Conservation (phyloP, 2,797 vertebrate genomes). For the Crypturellus tataupa region DNA sequence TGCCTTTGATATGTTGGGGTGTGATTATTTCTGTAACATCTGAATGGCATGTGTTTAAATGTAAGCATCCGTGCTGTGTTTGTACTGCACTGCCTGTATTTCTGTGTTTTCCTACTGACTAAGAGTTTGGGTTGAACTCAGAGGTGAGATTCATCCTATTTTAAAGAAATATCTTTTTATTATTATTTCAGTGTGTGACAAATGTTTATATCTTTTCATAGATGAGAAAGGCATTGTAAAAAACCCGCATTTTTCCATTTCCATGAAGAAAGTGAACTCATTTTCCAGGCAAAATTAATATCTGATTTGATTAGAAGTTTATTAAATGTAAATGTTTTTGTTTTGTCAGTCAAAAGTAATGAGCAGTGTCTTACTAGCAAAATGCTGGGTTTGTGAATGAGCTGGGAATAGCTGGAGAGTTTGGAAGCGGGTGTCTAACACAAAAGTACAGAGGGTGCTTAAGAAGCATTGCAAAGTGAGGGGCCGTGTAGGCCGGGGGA, state of each 20-base stretch:
- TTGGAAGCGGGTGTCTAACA: background rate
- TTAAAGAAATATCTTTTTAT: background rate
- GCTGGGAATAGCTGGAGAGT: background rate
- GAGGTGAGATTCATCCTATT: background rate
- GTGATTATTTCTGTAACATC: background rate
- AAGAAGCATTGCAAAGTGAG: rapidly evolving
- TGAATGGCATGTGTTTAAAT: conserved; percentile 19
- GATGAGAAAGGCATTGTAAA: background rate
- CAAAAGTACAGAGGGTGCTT: background rate
- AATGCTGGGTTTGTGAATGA: background rate
- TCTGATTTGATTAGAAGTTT: background rate
- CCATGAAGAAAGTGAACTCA: background rate
- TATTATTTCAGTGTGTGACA: background rate
- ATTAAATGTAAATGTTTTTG: background rate
- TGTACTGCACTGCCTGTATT: background rate
- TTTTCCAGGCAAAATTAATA: background rate
- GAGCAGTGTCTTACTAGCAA: background rate
- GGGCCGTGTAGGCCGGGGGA: no score
- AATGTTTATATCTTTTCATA: background rate
- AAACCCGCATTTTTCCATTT: background rate
- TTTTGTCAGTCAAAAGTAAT: background rate
- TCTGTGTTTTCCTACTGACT: background rate
- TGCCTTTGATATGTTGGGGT: conserved; percentile 43
- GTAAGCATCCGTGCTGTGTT: conserved; percentile 8
- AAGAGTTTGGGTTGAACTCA: background rate